Evolutionary conservation across 1,140 invertebrate genomes (phyloP).

Genomic region (Halotydeus destructor): DNA sequence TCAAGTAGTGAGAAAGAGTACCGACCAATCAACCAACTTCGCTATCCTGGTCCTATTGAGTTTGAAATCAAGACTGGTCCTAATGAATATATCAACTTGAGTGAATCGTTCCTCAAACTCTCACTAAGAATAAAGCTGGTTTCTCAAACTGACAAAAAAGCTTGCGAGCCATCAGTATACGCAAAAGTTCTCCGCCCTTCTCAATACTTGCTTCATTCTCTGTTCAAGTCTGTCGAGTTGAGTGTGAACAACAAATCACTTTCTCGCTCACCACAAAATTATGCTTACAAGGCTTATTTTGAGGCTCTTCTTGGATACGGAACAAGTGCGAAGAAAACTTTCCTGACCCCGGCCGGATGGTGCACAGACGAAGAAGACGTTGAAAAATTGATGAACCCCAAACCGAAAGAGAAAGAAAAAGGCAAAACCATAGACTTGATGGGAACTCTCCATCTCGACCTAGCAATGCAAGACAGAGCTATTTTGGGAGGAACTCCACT

Average conservation of each 20-base stretch:
- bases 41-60: slow-evolving; percentile 22
- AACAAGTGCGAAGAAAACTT: slow-evolving; percentile 22
- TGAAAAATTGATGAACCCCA: slow-evolving; percentile 16
- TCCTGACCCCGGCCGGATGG: slow-evolving; percentile 17
- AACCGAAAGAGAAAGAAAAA: slow-evolving; percentile 18
- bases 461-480: slow-evolving; percentile 13
- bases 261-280: slow-evolving; percentile 23
- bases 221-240: slow-evolving; percentile 25
- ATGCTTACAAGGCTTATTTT: slow-evolving; percentile 26
- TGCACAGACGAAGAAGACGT: neutral
- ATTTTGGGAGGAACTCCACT: slow-evolving; percentile 11
- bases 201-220: slow-evolving; percentile 25
- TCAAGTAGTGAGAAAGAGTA: slow-evolving; percentile 21
- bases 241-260: slow-evolving; percentile 27
- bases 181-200: slow-evolving; percentile 6
- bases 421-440: slow-evolving; percentile 16
- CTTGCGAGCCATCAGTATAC: neutral
- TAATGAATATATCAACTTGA: slow-evolving; percentile 24
- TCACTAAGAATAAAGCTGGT: slow-evolving; percentile 20
- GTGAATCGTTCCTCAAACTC: slow-evolving; percentile 23
- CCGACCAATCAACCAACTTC: slow-evolving; percentile 24
- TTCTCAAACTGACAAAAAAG: slow-evolving; percentile 12
- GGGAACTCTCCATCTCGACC: slow-evolving; percentile 14
- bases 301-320: slow-evolving; percentile 26
- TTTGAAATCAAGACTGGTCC: slow-evolving; percentile 23